Evolutionary conservation across 2,113 vertebrate genomes (phyloP).

Genomic region (Nematolebias whitei): DNA sequence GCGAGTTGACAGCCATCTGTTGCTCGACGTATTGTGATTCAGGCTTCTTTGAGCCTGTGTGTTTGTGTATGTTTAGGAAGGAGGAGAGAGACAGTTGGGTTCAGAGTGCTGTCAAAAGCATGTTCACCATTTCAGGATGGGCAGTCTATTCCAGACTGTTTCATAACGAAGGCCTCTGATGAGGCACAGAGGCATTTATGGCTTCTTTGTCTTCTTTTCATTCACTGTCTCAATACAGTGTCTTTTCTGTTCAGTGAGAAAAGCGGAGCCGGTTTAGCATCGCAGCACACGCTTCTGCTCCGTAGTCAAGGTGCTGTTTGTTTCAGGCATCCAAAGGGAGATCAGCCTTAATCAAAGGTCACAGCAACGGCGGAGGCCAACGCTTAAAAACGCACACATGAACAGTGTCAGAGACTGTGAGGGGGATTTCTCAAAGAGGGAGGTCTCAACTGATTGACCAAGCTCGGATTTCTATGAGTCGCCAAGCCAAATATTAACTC

Average conservation of each 20-base stretch:
- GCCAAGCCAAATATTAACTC: slow-evolving; percentile 74
- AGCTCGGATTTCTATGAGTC: slow-evolving; percentile 36
- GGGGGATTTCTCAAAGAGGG: slow-evolving; percentile 63
- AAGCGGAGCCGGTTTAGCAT: slow-evolving; percentile 32
- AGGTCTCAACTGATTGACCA: slow-evolving; percentile 67
- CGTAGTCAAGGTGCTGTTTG: slow-evolving; percentile 7
- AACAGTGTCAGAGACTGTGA: slow-evolving; percentile 53
- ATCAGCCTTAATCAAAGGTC: slow-evolving; percentile 56
- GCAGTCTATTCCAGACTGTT: slow-evolving; percentile 21
- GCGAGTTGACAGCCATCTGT: slow-evolving; percentile 79
- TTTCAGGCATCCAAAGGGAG: slow-evolving; percentile 40
- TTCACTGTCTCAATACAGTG: slow-evolving; percentile 31
- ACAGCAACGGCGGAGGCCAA: slow-evolving; percentile 25
- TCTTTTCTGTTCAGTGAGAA: slow-evolving; percentile 29
- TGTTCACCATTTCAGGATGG: slow-evolving; percentile 32
- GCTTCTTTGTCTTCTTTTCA: slow-evolving; percentile 32
- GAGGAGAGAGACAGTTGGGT: slow-evolving; percentile 42
- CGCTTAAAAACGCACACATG: slow-evolving; percentile 27
- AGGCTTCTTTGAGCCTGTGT: slow-evolving; percentile 51
- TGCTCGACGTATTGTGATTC: slow-evolving; percentile 77
- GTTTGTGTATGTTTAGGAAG: slow-evolving; percentile 45
- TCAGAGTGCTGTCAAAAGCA: slow-evolving; percentile 43
- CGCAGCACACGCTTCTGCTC: background rate
- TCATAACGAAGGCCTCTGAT: slow-evolving; percentile 13
- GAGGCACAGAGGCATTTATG: slow-evolving; percentile 42